Percentiles rank a stretch among this genome's conserved stretches.
These are phyloP conservation scores for Plestiodon gilberti DNA, from an alignment of 2,113 vertebrate genomes.

Conservation along the genomic window DNA sequence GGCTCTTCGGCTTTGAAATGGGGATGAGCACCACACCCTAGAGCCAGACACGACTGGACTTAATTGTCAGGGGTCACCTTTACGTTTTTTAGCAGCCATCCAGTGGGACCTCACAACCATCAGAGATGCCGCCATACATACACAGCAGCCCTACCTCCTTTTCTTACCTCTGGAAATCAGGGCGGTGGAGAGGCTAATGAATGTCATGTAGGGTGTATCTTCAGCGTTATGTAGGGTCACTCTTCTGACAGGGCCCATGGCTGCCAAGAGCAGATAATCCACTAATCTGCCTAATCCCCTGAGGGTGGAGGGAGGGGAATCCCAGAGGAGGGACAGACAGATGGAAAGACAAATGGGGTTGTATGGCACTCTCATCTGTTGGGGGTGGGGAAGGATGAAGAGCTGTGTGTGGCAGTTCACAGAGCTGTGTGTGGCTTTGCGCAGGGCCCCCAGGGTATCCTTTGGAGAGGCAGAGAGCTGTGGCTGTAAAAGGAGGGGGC, in stretches of 20 bases:
- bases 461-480: not conserved
- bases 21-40: too few species aligned
- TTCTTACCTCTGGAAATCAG: not conserved
- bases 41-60: too few species aligned
- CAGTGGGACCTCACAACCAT: not conserved
- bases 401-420: not conserved
- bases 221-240: too few species aligned
- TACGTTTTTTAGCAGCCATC: too few species aligned
- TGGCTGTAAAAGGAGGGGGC: not conserved
- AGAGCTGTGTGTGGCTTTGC: not conserved
- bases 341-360: not conserved
- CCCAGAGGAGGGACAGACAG: not conserved
- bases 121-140: too few species aligned
- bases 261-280: slow-evolving; percentile 1
- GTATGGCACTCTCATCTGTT: not conserved
- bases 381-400: not conserved
- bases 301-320: not conserved
- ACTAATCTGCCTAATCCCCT: slow-evolving; percentile 9
- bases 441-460: not conserved
- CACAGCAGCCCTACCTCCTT: not conserved
- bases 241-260: not conserved
- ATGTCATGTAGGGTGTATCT: not conserved
- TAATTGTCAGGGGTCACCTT: too few species aligned
- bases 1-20: too few species aligned
- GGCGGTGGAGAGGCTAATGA: not conserved